Base-by-base conservation (phyloP, 2,888 invertebrate species). In the Toxonevra muliebris region DNA sequence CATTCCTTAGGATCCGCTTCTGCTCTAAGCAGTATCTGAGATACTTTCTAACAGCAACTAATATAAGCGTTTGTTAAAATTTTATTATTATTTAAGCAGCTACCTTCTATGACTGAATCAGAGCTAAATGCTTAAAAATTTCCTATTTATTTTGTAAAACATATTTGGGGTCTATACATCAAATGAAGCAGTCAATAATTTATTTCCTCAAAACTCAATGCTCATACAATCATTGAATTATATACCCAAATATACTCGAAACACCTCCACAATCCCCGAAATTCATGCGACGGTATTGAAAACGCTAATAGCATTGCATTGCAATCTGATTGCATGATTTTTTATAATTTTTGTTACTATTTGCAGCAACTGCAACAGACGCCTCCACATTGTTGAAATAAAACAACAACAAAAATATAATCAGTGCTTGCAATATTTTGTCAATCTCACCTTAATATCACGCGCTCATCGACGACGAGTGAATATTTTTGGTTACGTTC, bases 381-480 rank as follows among this genome's bases (percentile, higher is more conserved):
- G 48, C 61, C 50, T 61, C 20, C 61, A 20, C 61, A 42, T n/a
- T 15, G 59, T 7, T 2, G n/a, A 9, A 11, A 19, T 20, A 43
- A 13, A 4, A 57, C 57, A 8, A n/a, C 13, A 40, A 19, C 57
- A 15, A 13, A 30, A 20, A 19, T 17, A 5, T 20, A 59, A 2
- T 15, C 43, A 12, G 45, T 12, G n/a, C 17, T 43, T 43, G 17
- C 54, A 17, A 19, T 17, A 61, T 61, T 50, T 57, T 62, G 58
- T n/a, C 45, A n/a, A 12, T 40, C 67, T 62, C 62, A 63, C 58
- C 58, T 63, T 20, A 62, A 54, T 19, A 63, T 68, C 67, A 68
- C 63, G 67, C 50, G 61, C 67, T 43, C 59, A 54, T 40, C 59
- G 60, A 68, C 63, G 43, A 53, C 30, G 30, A 30, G 7, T 30